Evolutionary conservation across 2,888 invertebrate species (phyloP).

Genomic region (Ceriagrion tenellum): DNA sequence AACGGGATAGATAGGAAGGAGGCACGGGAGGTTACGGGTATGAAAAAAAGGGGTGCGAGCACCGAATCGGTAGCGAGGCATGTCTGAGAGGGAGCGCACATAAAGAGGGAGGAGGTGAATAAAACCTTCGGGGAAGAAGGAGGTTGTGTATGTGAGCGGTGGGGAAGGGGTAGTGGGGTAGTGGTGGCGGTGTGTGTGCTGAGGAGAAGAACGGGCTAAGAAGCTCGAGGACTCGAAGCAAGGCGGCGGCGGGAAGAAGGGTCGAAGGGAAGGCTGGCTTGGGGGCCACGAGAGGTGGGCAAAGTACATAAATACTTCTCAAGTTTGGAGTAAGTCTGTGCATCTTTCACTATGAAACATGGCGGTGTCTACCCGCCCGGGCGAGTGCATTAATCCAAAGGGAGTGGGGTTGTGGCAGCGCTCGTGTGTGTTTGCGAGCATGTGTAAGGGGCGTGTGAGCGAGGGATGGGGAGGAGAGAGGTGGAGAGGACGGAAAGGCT

Average conservation of each 20-base stretch:
- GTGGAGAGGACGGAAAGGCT: conserved; percentile 68
- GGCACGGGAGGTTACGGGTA: conserved; percentile 38
- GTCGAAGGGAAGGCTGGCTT: not conserved
- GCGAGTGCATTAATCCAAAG: conserved; percentile 75
- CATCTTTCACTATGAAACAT: conserved; percentile 66
- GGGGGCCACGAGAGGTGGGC: conserved; percentile 62
- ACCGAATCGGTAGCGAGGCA: conserved; percentile 59
- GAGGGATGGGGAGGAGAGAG: conserved; percentile 70
- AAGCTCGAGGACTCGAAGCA: conserved; percentile 75
- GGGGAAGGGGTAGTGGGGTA: conserved; percentile 68
- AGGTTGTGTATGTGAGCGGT: conserved; percentile 35
- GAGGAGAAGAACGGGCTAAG: conserved; percentile 74
- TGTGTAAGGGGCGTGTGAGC: conserved; percentile 73
- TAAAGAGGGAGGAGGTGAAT: conserved; percentile 34
- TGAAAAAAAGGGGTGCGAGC: conserved; percentile 42
- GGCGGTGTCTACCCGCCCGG: conserved; percentile 72
- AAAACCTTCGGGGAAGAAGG: conserved; percentile 33
- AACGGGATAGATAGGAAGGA: conserved; percentile 40
- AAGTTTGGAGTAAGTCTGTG: conserved; percentile 68
- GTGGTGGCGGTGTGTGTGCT: conserved; percentile 71
- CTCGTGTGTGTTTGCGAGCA: conserved; percentile 72
- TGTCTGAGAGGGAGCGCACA: not conserved
- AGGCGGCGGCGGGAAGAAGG: conserved; percentile 12
- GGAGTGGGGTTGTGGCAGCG: conserved; percentile 70
- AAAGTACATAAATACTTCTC: conserved; percentile 68